These are phyloP conservation scores for Brachyptera risi DNA, from an alignment of 2,888 invertebrate genomes.

Conservation along the genomic window DNA sequence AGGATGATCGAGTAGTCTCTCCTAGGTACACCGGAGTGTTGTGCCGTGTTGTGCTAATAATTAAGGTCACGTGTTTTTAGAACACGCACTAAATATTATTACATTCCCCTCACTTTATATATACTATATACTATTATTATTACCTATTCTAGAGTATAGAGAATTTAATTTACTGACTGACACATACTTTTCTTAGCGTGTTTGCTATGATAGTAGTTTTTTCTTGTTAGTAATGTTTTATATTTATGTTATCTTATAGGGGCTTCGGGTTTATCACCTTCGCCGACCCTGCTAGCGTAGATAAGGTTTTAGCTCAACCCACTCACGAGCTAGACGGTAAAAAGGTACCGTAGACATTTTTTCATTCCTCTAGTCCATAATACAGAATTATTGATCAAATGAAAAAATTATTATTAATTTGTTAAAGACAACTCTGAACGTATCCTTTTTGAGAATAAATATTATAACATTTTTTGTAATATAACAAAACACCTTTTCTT, in stretches of 20 bases:
- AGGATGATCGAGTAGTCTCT: too few relatives aligned
- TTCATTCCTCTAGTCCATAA: constrained; percentile 26
- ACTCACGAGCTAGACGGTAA: constrained; percentile 99
- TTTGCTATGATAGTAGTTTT: constrained; percentile 31
- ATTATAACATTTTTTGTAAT: too few relatives aligned
- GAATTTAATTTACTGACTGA: constrained; percentile 22
- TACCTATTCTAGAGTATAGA: constrained; percentile 21
- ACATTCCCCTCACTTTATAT: constrained; percentile 2
- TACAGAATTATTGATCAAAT: background rate
- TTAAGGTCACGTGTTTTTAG: too few relatives aligned
- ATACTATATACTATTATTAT: constrained; percentile 17
- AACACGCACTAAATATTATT: too few relatives aligned
- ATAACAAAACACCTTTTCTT: background rate
- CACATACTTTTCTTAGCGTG: constrained; percentile 24
- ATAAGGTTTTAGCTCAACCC: constrained; percentile 97
- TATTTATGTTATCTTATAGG: constrained; percentile 58
- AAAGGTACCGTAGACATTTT: constrained; percentile 66
- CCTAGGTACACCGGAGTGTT: too few relatives aligned
- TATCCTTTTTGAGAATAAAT: too few relatives aligned
- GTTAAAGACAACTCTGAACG: constrained; percentile 14
- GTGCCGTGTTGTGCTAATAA: too few relatives aligned
- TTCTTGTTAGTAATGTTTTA: constrained; percentile 34
- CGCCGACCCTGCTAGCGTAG: constrained; percentile 96
- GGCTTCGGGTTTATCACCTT: constrained; percentile 99
- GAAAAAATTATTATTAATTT: constrained; percentile 14